Evolutionary conservation across 2,888 invertebrate genomes (phyloP).

Genomic region (Tenthredo mesomela): DNA sequence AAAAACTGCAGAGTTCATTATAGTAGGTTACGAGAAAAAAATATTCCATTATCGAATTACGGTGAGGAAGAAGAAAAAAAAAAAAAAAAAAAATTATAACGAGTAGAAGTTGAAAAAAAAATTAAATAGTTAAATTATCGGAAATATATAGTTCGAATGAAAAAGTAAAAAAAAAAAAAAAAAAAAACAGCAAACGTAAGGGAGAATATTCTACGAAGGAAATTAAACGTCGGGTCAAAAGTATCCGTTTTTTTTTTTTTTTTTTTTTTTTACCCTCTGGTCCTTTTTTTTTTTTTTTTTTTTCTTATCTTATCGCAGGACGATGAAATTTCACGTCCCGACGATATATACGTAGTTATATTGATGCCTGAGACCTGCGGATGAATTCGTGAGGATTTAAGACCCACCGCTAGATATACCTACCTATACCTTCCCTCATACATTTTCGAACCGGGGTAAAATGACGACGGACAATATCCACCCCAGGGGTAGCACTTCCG

Average conservation of each 20-base stretch:
- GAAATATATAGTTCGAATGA: neutral
- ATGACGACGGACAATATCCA: slow-evolving; percentile 12
- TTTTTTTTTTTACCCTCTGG: too few species aligned
- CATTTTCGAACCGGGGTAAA: neutral
- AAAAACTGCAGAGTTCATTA: neutral
- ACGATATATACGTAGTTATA: neutral
- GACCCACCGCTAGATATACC: neutral
- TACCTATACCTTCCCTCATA: neutral
- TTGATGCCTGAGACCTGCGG: neutral
- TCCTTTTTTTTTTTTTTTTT: neutral
- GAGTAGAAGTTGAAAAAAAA: too few species aligned
- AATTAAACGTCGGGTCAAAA: neutral
- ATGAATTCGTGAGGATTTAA: slow-evolving; percentile 12
- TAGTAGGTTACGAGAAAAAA: neutral
- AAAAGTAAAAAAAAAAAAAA: too few species aligned
- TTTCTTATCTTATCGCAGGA: neutral
- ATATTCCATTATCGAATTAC: neutral
- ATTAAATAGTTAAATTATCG: too few species aligned
- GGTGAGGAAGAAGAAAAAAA: neutral
- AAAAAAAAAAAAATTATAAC: neutral
- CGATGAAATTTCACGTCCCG: neutral
- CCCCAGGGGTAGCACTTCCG: neutral
- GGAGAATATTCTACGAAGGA: too few species aligned
- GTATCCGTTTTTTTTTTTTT: neutral
- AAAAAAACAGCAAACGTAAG: neutral